Evolutionary conservation across 2,888 invertebrate genomes (phyloP).

Genomic region (Meta bourneti): DNA sequence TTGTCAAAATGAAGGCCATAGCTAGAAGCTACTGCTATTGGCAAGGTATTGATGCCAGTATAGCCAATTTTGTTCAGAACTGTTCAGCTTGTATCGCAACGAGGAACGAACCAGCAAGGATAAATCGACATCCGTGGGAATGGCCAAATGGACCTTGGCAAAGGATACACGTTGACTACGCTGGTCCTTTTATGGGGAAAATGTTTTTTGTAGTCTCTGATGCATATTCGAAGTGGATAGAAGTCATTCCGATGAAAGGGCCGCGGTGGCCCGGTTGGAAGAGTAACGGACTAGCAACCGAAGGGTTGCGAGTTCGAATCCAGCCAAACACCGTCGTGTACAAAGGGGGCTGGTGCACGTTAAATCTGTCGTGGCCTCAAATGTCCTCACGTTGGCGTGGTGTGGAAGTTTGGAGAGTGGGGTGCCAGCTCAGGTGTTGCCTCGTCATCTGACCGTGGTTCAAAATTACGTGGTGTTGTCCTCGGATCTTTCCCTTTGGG

Average conservation of each 20-base stretch:
- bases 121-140: constrained; percentile 57
- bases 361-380: no score
- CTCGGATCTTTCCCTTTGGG: no score
- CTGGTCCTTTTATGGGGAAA: constrained; percentile 64
- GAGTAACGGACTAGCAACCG: no score
- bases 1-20: constrained; percentile 58
- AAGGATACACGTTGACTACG: constrained; percentile 60
- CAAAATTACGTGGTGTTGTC: no score
- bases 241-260: constrained; percentile 55
- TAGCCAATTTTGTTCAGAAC: constrained; percentile 58
- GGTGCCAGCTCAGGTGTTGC: no score
- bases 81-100: constrained; percentile 61
- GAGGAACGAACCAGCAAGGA: constrained; percentile 55
- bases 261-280: no score
- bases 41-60: constrained; percentile 63
- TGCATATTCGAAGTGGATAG: constrained; percentile 65
- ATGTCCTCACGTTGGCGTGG: no score
- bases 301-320: no score
- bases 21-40: constrained; percentile 65
- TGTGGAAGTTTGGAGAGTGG: no score
- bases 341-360: no score
- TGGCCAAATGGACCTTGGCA: constrained; percentile 52
- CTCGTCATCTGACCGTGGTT: no score
- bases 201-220: constrained; percentile 63
- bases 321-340: no score